Evolutionary conservation across 2,888 invertebrate species (phyloP), one percentile per base, ranked within the genome.

Genomic region (Lordiphosa andalusiaca): DNA sequence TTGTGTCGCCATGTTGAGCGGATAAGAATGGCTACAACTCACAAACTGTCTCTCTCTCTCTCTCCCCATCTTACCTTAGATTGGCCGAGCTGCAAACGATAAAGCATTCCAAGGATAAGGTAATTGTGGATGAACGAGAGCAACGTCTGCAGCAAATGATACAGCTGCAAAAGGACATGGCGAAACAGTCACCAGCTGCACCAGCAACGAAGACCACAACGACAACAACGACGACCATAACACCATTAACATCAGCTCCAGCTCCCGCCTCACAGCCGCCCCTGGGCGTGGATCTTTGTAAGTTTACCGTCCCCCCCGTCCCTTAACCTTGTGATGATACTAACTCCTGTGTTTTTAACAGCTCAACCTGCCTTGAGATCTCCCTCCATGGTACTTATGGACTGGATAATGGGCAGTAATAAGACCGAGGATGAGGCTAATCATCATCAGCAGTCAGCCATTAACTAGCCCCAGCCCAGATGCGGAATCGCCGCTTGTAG

Each of bases 351-450:
- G 1, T 16, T 1, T 16, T 16, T 16, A 16, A 6, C 54, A 95
- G 95, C 94, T 74, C 94, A 94, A 85, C 93, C 94, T 84, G 93
- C 94, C 85, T 92, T 93, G 48, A 95, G 95, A 88, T 95, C 95
- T 87, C 94, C 95, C 25, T 93, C 95, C 57, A 94, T 94, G 69
- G 94, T 94, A 64, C 91, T 95, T 47, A 90, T 95, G 68, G 95
- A 95, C 89, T 95, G 95, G 95, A 91, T 95, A 59, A 93, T 95
- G 92, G 95, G 95, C 65, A 93, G 93, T 58, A 85, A 71, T 23
- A 84, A 67, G 25, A 61, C 6, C 48, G 71, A 78, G 10, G 69
- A 71, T 2, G 82, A 74, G 36, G 9, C 4, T n/a, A n/a, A n/a
- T n/a, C 35, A 41, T 39, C 57, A 48, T 30, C 25, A 44, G 16